Evolutionary conservation across 2,797 vertebrate genomes (phyloP), one percentile per base, ranked within the genome.

Genomic region (Mycteria americana): DNA sequence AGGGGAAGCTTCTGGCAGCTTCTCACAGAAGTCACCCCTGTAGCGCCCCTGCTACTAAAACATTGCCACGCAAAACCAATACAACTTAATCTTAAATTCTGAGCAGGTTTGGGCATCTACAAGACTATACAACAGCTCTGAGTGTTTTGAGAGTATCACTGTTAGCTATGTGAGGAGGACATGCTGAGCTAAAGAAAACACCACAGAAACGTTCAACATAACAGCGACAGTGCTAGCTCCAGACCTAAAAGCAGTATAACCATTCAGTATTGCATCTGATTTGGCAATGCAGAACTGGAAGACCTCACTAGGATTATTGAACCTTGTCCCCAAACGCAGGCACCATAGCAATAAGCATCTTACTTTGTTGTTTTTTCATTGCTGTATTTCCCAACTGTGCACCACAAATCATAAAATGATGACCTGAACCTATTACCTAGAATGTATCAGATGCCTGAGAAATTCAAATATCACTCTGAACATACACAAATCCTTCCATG

Each of bases 401-500:
- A 67, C 30, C 15, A 67, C 31, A 67, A 91, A 60, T 67, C 30
- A 19, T 63, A 63, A 62, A 27, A 77, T 41, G 28, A 50, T 64
- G 73, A 67, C 25, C 25, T 51, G 37, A 72, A 46, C 21, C 5
- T 57, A 53, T 46, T 76, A 17, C 39, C 31, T 76, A 59, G 46
- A 33, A 33, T 25, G 37, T 54, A 48, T 65, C 31, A 67, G 35
- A 48, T 50, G 14, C 45, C 37, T 9, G 17, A 72, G 23, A 87
- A 21, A 53, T 76, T 76, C 46, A 73, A 78, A 13, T 60, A 50
- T 19, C 27, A 62, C 24, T 43, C 14, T 31, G 15, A 89, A 75
- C 22, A 30, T 18, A 30, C 3, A 41, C 2, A 1, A 56, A 64
- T 53, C n/a, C 33, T 77, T 54, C 23, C 0, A 0, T 46, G 22